These are phyloP conservation scores for Camelus bactrianus DNA, from an alignment of 2,113 vertebrate genomes.

Conservation along the genomic window DNA sequence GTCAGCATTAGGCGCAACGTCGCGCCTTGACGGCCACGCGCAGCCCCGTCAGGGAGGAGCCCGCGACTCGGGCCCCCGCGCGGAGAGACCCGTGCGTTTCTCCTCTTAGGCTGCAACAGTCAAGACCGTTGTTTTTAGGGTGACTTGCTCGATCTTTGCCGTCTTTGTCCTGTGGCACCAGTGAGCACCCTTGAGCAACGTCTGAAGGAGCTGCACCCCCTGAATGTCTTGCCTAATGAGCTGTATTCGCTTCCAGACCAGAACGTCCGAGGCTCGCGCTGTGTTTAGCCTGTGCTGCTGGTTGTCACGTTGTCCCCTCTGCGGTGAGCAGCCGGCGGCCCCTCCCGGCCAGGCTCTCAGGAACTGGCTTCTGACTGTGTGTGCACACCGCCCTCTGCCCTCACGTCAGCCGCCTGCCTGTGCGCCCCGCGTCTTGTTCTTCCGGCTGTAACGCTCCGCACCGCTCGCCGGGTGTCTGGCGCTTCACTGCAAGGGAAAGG, in stretches of 20 bases:
- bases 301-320: slow-evolving; percentile 25
- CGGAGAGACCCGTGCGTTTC: not conserved
- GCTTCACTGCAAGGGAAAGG: slow-evolving; percentile 29
- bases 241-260: not conserved
- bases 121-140: not conserved
- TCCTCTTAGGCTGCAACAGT: not conserved
- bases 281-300: not conserved
- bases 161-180: not conserved
- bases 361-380: slow-evolving; percentile 72
- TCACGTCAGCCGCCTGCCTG: slow-evolving; percentile 78
- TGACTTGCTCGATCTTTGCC: not conserved
- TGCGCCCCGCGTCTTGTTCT: slow-evolving; percentile 81
- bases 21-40: not conserved
- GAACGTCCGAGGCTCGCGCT: not conserved
- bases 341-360: slow-evolving; percentile 74
- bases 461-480: not conserved
- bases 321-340: slow-evolving; percentile 73
- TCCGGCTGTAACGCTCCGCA: slow-evolving; percentile 70
- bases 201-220: not conserved
- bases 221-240: not conserved
- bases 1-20: not conserved
- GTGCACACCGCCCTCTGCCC: slow-evolving; percentile 70
- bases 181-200: not conserved
- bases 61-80: not conserved
- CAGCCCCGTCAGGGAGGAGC: not conserved